phyloP scores from a whole-genome alignment of 37 sponge, comb jelly and placozoan species.

The Beroe forskalii region DNA sequence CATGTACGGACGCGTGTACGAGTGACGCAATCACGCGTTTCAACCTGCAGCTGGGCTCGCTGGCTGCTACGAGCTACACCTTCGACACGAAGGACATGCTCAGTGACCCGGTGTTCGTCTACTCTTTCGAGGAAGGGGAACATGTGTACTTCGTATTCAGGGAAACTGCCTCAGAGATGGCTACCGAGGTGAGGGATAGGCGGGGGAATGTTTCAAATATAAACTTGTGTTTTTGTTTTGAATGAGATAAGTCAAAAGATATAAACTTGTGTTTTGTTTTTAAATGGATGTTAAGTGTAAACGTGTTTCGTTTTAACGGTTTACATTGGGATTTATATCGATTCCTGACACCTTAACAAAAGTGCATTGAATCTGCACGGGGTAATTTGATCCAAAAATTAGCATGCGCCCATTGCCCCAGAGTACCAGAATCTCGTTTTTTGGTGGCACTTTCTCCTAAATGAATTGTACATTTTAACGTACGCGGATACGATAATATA shows the following conservation, averaged over 20 bases:
- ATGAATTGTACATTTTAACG: slow-evolving; percentile 61
- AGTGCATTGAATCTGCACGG: too few species aligned
- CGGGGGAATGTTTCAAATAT: too few species aligned
- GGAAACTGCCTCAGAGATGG: slow-evolving; percentile 48
- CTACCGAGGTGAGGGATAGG: slow-evolving; percentile 36
- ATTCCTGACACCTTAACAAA: too few species aligned
- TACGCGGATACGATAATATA: too few species aligned
- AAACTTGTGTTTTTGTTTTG: too few species aligned
- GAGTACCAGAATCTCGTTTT: not conserved
- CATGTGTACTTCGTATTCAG: slow-evolving; percentile 54
- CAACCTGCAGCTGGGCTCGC: slow-evolving; percentile 63
- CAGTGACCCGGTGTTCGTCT: slow-evolving; percentile 47
- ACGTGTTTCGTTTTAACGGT: too few species aligned
- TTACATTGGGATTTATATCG: too few species aligned
- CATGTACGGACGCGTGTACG: slow-evolving; percentile 3
- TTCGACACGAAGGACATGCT: slow-evolving; percentile 48
- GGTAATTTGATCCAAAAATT: slow-evolving; percentile 31
- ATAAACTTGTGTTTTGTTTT: too few species aligned
- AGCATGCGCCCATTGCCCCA: not conserved
- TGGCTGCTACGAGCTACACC: slow-evolving; percentile 21
- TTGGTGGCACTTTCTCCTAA: slow-evolving; percentile 2
- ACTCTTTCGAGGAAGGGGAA: slow-evolving; percentile 45
- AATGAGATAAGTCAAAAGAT: too few species aligned
- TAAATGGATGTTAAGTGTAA: too few species aligned
- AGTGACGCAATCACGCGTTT: slow-evolving; percentile 20